phyloP scores from a whole-genome alignment of 2,113 vertebrate species.

The Oenanthe melanoleuca region DNA sequence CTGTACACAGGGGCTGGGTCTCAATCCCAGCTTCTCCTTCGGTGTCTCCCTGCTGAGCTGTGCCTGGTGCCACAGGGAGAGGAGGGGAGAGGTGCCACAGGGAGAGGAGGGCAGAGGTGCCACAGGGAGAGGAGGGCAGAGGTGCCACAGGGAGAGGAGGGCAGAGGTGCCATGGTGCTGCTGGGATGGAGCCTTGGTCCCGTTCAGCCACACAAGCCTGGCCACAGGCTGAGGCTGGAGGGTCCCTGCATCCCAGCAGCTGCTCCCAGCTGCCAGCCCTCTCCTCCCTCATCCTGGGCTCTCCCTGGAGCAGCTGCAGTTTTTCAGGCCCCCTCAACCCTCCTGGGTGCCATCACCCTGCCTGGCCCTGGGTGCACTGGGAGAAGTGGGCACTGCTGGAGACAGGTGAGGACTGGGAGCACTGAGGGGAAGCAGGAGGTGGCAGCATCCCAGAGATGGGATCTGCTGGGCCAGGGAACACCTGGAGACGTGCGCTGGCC shows the following conservation, averaged over 20 bases:
- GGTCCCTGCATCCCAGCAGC: neutral
- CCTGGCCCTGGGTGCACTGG: fast-evolving
- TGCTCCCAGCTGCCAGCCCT: fast-evolving
- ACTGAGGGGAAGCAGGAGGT: neutral
- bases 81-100: fast-evolving
- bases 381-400: fast-evolving
- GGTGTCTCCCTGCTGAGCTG: neutral
- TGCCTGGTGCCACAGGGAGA: neutral
- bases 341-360: neutral
- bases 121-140: neutral
- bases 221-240: neutral
- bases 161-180: fast-evolving
- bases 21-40: fast-evolving
- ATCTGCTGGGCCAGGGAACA: neutral
- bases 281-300: neutral
- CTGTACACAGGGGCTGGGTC: fast-evolving
- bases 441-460: neutral
- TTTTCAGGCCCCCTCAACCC: too few species aligned
- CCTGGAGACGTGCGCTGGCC: neutral
- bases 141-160: neutral
- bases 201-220: neutral
- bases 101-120: neutral
- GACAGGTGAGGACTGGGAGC: fast-evolving
- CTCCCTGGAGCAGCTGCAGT: neutral
- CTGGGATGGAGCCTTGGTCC: neutral